Evolutionary conservation across 2,113 vertebrate species (phyloP), one percentile per base, ranked within the genome.

Genomic region (Alces alces): DNA sequence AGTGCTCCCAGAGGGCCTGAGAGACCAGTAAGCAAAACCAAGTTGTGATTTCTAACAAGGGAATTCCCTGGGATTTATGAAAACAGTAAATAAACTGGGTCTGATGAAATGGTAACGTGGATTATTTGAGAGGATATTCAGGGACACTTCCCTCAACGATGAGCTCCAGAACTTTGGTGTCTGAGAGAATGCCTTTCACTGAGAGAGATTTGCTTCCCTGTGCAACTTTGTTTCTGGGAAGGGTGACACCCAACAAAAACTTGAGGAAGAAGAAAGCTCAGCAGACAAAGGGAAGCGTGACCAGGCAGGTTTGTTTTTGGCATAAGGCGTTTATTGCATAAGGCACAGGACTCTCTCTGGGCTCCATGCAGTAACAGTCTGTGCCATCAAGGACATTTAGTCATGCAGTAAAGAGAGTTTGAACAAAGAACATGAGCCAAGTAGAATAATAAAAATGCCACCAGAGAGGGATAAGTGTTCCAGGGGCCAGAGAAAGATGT

Each of bases 11-110:
- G 23, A 28, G 36, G 36, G 33, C 33, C 85, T 39, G 9, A 28
- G 39, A 85, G 55, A 70, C 54, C 87, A 85, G 79, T 86, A 73
- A 92, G 91, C 64, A 96, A 96, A 97, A 76, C 33, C 50, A 57
- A 57, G 43, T n/a, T 60, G 33, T 50, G 55, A 83, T 95, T 82
- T 85, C n/a, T 85, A 50, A 39, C 30, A 36, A 80, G 61, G 61
- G 25, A 7, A 39, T 79, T 85, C 95, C 45, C 92, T 36, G 16
- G 57, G 43, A 70, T 80, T 92, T 60, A 3, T 33, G 70, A 83
- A 91, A 96, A 57, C 13, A 39, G 28, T 50, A 15, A 61, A 54
- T 54, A 79, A 91, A 76, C 27, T 1, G 3, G 2, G 15, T 28
- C 33, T 93, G 17, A 50, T 82, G 54, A 80, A 55, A 92, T 14